Base-by-base conservation (phyloP, 2,797 vertebrate species). In the Hydrocynus forskahlii region DNA sequence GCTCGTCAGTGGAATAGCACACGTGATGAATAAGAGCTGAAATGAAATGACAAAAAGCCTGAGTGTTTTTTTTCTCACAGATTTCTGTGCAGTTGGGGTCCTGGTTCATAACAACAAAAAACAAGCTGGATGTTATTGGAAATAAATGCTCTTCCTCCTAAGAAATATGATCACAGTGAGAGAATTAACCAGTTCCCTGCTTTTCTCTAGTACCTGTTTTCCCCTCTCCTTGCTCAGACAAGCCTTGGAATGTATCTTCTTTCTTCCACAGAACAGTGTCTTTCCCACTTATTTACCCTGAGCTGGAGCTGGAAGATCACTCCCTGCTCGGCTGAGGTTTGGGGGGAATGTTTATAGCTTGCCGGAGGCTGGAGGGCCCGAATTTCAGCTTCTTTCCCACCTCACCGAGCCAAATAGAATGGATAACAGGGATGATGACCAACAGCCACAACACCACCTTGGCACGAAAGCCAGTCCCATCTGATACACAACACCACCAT, bases 191-290 rank as follows among this genome's bases (percentile, higher is more conserved):
- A 81, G 77, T 80, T 86, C 85, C 77, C 79, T 81, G 69, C 76
- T 75, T 10, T 66, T 21, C 59, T 25, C 13, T 66, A 29, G 13
- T 12, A 71, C 81, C 48, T 35, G 40, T 23, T 25, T 67, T 38
- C 66, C 57, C 67, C 38, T 76, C 71, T 60, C 81, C 75, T 66
- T 84, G 78, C 82, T 87, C 68, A 83, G 83, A 87, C 86, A 87
- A 83, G 83, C 76, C 81, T 79, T 81, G 86, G 86, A 85, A 87
- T 87, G 86, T 79, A 68, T 67, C 23, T 38, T 29, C 75, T 71
- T 77, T 71, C 75, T 71, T 62, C 75, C 68, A 83, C 59, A 84
- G 21, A 66, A 40, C 38, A 68, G 54, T 23, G 52, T 75, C 66
- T 77, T 78, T 78, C 35, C 67, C 73, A 72, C 76, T 74, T 82